Evolutionary conservation across 2,797 vertebrate species (phyloP).

Genomic region (Arnoldichthys spilopterus): DNA sequence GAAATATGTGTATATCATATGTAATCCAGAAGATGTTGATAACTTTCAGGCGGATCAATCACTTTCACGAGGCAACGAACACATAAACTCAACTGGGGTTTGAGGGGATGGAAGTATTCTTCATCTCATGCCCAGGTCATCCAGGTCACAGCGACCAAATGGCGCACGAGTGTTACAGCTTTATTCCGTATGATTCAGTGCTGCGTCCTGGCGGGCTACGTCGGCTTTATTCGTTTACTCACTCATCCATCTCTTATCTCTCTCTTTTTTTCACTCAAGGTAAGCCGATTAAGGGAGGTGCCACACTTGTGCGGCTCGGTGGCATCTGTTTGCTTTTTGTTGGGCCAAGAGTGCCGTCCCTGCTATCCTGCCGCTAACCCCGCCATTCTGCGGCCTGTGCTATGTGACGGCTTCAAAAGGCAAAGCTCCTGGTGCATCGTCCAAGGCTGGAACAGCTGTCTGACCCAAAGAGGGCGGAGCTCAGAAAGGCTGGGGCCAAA

Average conservation of each 20-base stretch:
- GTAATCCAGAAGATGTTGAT: neutral
- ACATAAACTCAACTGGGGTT: neutral
- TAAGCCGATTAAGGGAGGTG: conserved; percentile 63
- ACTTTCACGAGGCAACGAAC: no score
- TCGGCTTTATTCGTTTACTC: conserved; percentile 52
- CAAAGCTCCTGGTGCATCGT: neutral
- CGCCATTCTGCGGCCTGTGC: neutral
- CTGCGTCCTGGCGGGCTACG: conserved; percentile 33
- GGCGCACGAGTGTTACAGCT: conserved; percentile 27
- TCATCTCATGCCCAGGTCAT: conserved; percentile 20
- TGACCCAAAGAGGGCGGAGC: conserved; percentile 6
- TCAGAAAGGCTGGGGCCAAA: conserved; percentile 7
- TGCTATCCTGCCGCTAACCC: neutral
- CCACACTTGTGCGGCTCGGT: conserved; percentile 46
- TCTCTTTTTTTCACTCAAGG: conserved; percentile 46
- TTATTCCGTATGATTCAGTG: conserved; percentile 42
- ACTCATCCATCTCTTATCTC: conserved; percentile 48
- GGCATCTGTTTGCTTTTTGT: conserved; percentile 56
- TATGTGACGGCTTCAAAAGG: conserved; percentile 1
- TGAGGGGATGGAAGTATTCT: neutral
- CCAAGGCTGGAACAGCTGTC: conserved; percentile 24
- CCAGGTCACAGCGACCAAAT: conserved; percentile 36
- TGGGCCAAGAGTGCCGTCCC: conserved; percentile 47
- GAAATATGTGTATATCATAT: neutral
- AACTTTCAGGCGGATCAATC: neutral